Percentiles rank a stretch among this genome's conserved stretches.
phyloP scores from a whole-genome alignment of 2,888 invertebrate genomes.

The Nomada fabriciana region DNA sequence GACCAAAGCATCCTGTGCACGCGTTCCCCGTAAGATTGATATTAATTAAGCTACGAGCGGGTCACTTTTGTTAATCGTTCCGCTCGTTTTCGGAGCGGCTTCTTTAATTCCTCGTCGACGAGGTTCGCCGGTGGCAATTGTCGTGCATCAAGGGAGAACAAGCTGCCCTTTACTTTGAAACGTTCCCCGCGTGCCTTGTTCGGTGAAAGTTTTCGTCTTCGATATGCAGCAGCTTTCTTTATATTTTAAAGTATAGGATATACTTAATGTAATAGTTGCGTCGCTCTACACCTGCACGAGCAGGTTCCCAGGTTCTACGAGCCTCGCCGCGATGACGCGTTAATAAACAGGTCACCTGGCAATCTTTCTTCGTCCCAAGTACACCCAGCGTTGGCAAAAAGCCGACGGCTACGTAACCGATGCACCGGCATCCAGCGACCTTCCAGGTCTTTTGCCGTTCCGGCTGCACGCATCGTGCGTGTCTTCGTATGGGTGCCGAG shows the following conservation, averaged over 20 bases:
- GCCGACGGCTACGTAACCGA: slow-evolving; percentile 30
- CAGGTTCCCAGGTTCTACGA: background rate
- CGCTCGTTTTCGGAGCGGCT: slow-evolving; percentile 22
- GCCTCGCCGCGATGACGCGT: slow-evolving; percentile 11
- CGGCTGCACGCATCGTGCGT: slow-evolving; percentile 42
- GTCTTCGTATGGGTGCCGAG: slow-evolving; percentile 52
- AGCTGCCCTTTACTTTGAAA: too few species aligned
- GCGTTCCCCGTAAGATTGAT: slow-evolving; percentile 49
- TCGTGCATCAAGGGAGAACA: too few species aligned
- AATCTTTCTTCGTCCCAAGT: slow-evolving; percentile 12
- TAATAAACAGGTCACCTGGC: slow-evolving; percentile 35
- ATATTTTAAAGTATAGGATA: too few species aligned
- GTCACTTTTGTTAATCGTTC: slow-evolving; percentile 14
- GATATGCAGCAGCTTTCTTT: too few species aligned
- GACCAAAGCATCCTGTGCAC: slow-evolving; percentile 7
- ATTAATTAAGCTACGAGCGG: slow-evolving; percentile 45
- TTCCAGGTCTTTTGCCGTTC: slow-evolving; percentile 12
- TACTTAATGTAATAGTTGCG: background rate
- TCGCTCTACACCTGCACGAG: background rate
- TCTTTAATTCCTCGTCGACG: slow-evolving; percentile 18
- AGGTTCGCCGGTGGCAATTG: background rate
- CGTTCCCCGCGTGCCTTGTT: too few species aligned
- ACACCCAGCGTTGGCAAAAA: slow-evolving; percentile 22
- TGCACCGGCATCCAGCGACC: slow-evolving; percentile 21
- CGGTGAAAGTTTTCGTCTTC: too few species aligned